Evolutionary conservation across 2,113 vertebrate genomes (phyloP).

Genomic region (Marcusenius ussheri): DNA sequence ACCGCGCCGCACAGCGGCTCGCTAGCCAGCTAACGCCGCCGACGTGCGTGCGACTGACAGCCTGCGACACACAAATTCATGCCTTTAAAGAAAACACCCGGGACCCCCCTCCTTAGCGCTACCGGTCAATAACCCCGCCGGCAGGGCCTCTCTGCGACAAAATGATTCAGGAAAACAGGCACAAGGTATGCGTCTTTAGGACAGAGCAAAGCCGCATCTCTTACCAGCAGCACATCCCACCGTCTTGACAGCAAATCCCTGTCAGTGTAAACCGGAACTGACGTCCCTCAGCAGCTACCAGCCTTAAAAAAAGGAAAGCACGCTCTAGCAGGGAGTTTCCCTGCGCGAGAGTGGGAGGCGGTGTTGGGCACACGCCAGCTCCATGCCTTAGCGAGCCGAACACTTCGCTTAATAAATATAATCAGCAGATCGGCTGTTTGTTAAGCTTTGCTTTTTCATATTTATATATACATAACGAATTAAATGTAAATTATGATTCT

Average conservation of each 20-base stretch:
- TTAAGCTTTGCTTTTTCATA: not conserved
- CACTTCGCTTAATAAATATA: not conserved
- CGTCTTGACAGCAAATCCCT: conserved; percentile 64
- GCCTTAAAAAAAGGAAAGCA: conserved; percentile 5
- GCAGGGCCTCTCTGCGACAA: not conserved
- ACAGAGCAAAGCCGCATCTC: conserved; percentile 48
- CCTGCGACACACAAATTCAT: not conserved
- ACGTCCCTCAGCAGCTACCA: not conserved
- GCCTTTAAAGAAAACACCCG: not conserved
- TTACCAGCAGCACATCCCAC: conserved; percentile 66
- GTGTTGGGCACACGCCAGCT: not conserved
- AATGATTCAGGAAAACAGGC: not conserved
- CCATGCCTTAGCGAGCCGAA: not conserved
- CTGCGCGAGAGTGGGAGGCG: conserved; percentile 4
- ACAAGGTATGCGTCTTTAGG: conserved; percentile 20
- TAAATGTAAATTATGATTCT: not conserved
- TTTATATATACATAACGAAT: not conserved
- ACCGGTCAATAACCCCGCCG: not conserved
- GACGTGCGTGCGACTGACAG: not conserved
- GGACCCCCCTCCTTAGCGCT: not conserved
- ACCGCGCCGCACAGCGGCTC: not conserved
- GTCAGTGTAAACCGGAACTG: conserved; percentile 65
- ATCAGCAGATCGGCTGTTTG: not conserved
- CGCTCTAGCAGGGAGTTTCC: conserved; percentile 18
- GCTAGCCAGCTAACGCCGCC: not conserved